Evolutionary conservation across 2,888 invertebrate species (phyloP), one percentile per base, ranked within the genome.

Genomic region (Hoplodrina ambigua): DNA sequence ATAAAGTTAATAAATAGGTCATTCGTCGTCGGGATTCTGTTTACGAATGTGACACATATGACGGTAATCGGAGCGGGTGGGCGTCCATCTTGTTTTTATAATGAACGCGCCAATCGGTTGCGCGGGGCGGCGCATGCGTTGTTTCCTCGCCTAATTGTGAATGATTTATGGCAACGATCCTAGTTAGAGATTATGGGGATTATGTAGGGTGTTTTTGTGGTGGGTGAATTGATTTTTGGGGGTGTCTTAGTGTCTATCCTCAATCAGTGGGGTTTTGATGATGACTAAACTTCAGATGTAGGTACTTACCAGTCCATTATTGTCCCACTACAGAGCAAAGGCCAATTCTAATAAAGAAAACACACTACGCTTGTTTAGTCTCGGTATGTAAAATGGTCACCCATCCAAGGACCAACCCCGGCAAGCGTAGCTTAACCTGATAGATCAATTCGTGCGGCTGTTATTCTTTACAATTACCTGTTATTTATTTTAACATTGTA

Each of bases 61-160:
- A 88, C 84, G 72, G 93, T 92, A 94, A 94, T 87, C 77, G 70
- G 92, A 93, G 89, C 85, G 79, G 80, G 86, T 84, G 87, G 91
- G 91, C 94, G 89, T 88, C 94, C 94, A 94, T 94, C 86, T 94
- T 94, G 91, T 88, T 88, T 90, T 91, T 86, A 89, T 79, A 84
- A 85, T 83, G 78, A 80, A 74, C 85, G 78, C 85, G 87, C 95
- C 94, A 94, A 95, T 94, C 85, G 78, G 72, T 84, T n/a, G 69
- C 74, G 72, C 72, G 72, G 90, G 94, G 93, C 93, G 94, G 90
- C 86, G 92, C 93, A 78, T 65, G 78, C 85, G 84, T 81, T 80
- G 83, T 76, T 80, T 77, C 75, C 74, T 68, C 70, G 69, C 57
- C 68, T 64, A 58, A 75, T 72, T 61, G 63, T 69, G n/a, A 41